These are phyloP conservation scores for Mohoua ochrocephala DNA, from an alignment of 2,113 vertebrate genomes.

Conservation along the genomic window DNA sequence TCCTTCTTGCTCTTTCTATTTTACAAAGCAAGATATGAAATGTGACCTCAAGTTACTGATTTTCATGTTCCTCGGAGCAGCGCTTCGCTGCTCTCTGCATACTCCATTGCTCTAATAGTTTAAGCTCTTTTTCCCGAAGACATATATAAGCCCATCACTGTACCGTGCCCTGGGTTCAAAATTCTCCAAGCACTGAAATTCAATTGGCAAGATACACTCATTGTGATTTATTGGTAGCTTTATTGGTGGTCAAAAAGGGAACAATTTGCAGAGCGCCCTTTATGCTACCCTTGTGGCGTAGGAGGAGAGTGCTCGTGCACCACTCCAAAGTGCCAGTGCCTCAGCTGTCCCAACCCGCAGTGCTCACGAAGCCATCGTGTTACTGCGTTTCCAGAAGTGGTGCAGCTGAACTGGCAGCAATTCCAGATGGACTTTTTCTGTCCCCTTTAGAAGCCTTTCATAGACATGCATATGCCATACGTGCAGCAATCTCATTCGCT, in stretches of 20 bases:
- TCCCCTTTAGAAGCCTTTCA: neutral
- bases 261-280: neutral
- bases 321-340: neutral
- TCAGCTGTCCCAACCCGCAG: neutral
- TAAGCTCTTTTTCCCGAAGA: neutral
- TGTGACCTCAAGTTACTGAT: neutral
- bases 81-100: neutral
- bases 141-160: neutral
- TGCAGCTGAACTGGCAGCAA: neutral
- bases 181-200: neutral
- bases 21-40: neutral
- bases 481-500: accelerated
- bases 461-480: neutral
- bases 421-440: neutral
- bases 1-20: neutral
- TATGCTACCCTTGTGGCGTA: neutral
- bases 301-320: neutral
- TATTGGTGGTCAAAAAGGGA: neutral
- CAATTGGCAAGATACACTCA: neutral
- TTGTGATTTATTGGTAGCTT: neutral
- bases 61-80: neutral
- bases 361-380: neutral
- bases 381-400: neutral
- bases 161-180: neutral
- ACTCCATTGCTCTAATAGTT: constrained; percentile 8